These are phyloP conservation scores for Rhabdomys pumilio DNA, from an alignment of 2,797 vertebrate genomes.

Conservation along the genomic window DNA sequence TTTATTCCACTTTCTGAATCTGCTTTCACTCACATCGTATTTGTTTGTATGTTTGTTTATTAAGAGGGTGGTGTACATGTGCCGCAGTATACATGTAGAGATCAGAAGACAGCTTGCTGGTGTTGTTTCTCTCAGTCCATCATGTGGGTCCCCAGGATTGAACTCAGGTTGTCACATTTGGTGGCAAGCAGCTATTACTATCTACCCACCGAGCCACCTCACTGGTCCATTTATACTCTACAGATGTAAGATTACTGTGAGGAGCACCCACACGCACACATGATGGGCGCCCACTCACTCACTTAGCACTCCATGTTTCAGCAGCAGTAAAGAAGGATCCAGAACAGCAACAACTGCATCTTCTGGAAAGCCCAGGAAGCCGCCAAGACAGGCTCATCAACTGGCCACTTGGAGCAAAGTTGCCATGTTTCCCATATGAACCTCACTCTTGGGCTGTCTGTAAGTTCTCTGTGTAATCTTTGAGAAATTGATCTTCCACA, in stretches of 20 bases:
- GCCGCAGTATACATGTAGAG: not conserved
- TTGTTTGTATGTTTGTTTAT: not conserved
- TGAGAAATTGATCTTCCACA: not conserved
- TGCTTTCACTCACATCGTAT: not conserved
- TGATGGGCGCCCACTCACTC: not conserved
- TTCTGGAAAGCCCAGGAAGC: not conserved
- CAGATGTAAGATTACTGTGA: not conserved
- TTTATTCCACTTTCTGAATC: not conserved
- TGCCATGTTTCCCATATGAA: not conserved
- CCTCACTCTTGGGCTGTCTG: not conserved
- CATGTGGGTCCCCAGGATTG: not conserved
- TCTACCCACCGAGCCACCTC: not conserved
- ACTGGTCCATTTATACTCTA: not conserved
- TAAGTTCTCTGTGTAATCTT: not conserved
- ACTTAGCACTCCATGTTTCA: not conserved
- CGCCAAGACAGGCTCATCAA: not conserved
- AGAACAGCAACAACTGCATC: not conserved
- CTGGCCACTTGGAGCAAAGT: not conserved
- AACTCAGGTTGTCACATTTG: not conserved
- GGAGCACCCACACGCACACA: not conserved
- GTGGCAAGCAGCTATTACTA: not conserved
- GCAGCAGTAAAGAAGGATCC: not conserved
- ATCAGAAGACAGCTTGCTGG: not conserved
- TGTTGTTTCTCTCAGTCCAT: not conserved
- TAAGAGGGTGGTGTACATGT: no score